Evolutionary conservation across 1,140 invertebrate genomes (phyloP), one percentile per base, ranked within the genome.

Genomic region (Brachionus rubens): DNA sequence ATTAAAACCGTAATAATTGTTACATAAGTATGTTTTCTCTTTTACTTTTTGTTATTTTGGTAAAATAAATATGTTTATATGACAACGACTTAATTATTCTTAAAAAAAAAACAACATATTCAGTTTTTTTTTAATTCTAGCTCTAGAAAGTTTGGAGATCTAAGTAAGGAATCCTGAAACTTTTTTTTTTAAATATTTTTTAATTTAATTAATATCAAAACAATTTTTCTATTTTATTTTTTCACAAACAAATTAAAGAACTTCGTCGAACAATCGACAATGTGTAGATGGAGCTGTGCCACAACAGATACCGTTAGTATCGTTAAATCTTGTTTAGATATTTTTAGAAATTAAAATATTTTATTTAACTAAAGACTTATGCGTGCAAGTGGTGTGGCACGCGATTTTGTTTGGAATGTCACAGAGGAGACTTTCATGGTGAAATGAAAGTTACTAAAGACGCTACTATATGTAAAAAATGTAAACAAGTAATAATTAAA

Each of bases 341-440:
- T 24, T n/a, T 65, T 10, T 26, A 41, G 21, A 41, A 24, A 14
- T 21, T 65, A 24, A 26, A 26, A 43, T 65, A 4, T 33, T 33
- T 33, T 6, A 14, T n/a, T 21, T 46, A 50, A 7, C 78, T 78
- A 5, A 78, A 82, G 81, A 81, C 81, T 10, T 81, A 80, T 77
- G 80, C 80, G 79, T 82, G 81, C 75, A 81, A 82, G 56, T 82
- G 81, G 81, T 82, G 81, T 50, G 81, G 81, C 10, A 82, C 81
- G 1, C 56, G 81, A 48, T 82, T 79, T 75, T 82, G 81, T 67
- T 62, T 72, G 19, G 81, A 81, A 78, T 82, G 81, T 79, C 62
- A 80, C 24, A 40, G 78, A 28, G 81, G 81, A 0, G 81, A 81
- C 1, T 82, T 81, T 75, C 67, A 59, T 10, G 81, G 80, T 0